Percentiles rank a stretch among this genome's conserved stretches.
Conservation (phyloP, 2,888 invertebrate species). For the Vannuccia rotundouncinata region DNA sequence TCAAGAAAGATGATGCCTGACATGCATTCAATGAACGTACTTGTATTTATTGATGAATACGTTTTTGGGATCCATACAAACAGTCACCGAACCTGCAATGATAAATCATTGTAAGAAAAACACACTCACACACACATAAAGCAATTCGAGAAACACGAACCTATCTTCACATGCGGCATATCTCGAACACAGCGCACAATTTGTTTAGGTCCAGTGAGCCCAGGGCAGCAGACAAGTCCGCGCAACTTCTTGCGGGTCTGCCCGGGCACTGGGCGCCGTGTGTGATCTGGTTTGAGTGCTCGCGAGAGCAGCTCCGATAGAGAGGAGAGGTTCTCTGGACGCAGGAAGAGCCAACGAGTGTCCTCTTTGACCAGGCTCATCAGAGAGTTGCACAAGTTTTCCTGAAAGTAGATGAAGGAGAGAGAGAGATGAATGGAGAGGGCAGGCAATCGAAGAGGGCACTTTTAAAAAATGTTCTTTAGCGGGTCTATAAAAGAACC, state of each 20-base stretch:
- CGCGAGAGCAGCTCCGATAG: neutral
- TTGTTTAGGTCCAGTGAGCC: neutral
- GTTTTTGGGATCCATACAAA: conserved; percentile 49
- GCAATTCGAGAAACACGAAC: neutral
- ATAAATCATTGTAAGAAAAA: neutral
- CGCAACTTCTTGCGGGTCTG: neutral
- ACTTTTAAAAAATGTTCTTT: neutral
- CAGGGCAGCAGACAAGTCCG: neutral
- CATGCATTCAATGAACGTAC: neutral
- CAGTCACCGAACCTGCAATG: conserved; percentile 48
- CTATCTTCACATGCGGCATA: neutral
- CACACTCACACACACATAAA: neutral
- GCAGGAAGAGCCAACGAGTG: conserved; percentile 44
- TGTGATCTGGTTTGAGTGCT: neutral
- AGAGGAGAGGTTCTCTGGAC: neutral
- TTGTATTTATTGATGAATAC: conserved; percentile 44
- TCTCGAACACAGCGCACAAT: neutral
- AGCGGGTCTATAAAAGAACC: neutral
- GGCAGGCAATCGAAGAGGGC: neutral
- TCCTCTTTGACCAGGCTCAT: conserved; percentile 46
- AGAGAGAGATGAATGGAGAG: neutral
- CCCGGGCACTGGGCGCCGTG: neutral
- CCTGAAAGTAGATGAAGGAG: conserved; percentile 22
- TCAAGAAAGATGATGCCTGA: neutral
- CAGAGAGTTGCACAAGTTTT: conserved; percentile 46